Base-by-base conservation (phyloP, 1,140 invertebrate genomes). In the honey bee (Apis mellifera) region DNA sequence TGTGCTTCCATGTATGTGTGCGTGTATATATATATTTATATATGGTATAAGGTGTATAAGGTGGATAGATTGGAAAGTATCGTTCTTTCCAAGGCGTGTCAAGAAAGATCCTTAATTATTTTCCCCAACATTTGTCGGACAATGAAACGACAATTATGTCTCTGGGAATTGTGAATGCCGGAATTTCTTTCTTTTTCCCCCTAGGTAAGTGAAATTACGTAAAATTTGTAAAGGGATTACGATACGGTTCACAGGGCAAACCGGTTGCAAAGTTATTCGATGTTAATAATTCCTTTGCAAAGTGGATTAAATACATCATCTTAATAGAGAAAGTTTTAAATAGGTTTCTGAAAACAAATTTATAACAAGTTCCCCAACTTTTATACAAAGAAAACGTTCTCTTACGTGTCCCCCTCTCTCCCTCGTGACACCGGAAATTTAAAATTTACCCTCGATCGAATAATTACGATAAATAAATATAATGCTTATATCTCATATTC, bases 51-150 rank as follows among this genome's bases (percentile, higher is more conserved):
- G 7, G 48, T 13, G 17, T 52, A n/a, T n/a, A n/a, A 52, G 52
- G 52, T 57, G 54, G 59, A 86, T 74, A 86, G 83, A 86, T 85
- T 73, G 73, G 54, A 59, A 17, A 57, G 60, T 19, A 60, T 0
- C 9, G 1, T 11, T 19, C 2, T 1, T 7, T n/a, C 1, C 12
- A 19, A 15, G 8, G 11, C 17, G 5, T 7, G 4, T 32, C 21
- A 9, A 11, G 7, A 21, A 32, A 12, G 13, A 48, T 32, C 15
- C n/a, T 68, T 12, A 21, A 65, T 42, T 32, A 9, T 68, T 68
- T 8, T 7, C 8, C 9, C 12, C 9, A 1, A 21, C 19, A 11
- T n/a, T 19, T 5, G 32, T n/a, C 7, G 42, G 5, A 7, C 32
- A 0, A 7, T 42, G 4, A 2, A 32, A 3, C 32, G 7, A 42